Evolutionary conservation across 2,888 invertebrate genomes (phyloP).

Genomic region (Diplazon laetatorius): DNA sequence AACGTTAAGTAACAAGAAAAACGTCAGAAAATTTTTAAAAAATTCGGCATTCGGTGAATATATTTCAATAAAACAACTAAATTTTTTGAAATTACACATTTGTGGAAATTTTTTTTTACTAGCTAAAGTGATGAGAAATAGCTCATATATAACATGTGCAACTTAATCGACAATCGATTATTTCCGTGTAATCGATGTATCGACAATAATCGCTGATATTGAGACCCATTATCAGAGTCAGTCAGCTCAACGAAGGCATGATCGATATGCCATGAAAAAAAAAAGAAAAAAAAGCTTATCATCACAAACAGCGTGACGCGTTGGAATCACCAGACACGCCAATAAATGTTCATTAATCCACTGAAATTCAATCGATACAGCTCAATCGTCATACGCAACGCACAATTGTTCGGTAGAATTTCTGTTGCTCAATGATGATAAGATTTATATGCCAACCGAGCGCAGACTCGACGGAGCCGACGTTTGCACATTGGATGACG

Average conservation of each 20-base stretch:
- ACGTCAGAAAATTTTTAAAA: too few species aligned
- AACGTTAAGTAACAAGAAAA: too few species aligned
- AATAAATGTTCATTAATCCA: not conserved
- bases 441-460: constrained; percentile 2
- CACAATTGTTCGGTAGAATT: not conserved
- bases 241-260: too few species aligned
- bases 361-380: not conserved
- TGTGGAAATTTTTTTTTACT: too few species aligned
- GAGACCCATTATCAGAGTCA: not conserved
- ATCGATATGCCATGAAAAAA: not conserved
- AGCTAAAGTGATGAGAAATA: too few species aligned
- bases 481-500: too few species aligned
- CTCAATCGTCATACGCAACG: not conserved
- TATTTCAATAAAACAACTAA: too few species aligned
- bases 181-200: not conserved
- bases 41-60: too few species aligned
- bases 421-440: not conserved
- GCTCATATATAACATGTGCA: too few species aligned
- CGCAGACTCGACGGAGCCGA: not conserved
- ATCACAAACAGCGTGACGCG: not conserved
- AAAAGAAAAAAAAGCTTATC: not conserved
- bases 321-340: not conserved
- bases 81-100: too few species aligned
- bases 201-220: not conserved
- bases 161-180: not conserved